Conservation (phyloP, 2,113 vertebrate genomes). For the Oophaga pumilio region DNA sequence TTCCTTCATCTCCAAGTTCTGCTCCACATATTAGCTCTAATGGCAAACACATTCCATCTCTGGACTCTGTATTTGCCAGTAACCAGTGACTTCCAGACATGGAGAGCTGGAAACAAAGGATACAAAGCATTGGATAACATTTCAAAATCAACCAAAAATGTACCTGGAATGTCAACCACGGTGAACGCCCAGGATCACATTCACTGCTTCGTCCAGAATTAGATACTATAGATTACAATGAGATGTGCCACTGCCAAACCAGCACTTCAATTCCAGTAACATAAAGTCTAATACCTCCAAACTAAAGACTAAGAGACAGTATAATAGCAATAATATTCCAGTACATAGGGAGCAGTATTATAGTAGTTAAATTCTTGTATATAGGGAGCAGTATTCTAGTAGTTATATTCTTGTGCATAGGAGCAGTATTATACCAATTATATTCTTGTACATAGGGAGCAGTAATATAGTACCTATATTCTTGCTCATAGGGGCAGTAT, state of each 20-base stretch:
- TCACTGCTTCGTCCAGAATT: not conserved
- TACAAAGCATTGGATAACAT: not conserved
- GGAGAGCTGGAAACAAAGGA: not conserved
- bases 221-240: not conserved
- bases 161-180: not conserved
- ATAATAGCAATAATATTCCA: not conserved
- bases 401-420: not conserved
- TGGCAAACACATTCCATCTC: not conserved
- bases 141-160: constrained; percentile 3
- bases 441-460: not conserved
- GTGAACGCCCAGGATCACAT: not conserved
- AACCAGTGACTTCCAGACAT: not conserved
- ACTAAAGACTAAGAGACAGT: not conserved
- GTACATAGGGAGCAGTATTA: not conserved
- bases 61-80: not conserved
- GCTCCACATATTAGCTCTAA: not conserved
- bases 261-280: not conserved
- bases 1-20: not conserved
- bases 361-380: not conserved
- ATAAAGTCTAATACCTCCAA: not conserved
- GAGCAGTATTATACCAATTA: not conserved
- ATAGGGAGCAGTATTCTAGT: not conserved
- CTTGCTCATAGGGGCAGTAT: not conserved
- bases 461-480: constrained; percentile 6
- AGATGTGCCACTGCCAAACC: not conserved